Base-by-base conservation (phyloP, 2,888 invertebrate species). In the Apamea anceps region DNA sequence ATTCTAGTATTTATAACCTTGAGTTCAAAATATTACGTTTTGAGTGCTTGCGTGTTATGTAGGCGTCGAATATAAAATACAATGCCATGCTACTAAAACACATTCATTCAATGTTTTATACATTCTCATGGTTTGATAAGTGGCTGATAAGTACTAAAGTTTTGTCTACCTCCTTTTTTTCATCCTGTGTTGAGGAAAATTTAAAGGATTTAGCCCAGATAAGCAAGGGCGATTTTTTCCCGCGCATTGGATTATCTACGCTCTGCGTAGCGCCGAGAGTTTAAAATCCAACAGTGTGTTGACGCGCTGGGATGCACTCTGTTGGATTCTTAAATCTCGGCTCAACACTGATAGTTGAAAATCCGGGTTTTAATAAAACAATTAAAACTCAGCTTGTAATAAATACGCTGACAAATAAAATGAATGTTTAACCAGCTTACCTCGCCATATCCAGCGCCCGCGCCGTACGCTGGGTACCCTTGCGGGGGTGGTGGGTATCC, bases 401-500 rank as follows among this genome's bases (percentile, higher is more conserved):
- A 67, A 68, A 68, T 28, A 28, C 28, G 45, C 45, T 12, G 45
- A 12, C 12, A 21, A 68, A 65, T 37, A 32, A 42, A 57, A 60
- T 37, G 1, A 51, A 51, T 6, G 21, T 45, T 18, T 3, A 70
- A 45, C 0, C 2, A 21, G 81, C 94, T 92, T 86, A 96, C 96
- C 87, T 96, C 96, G 45, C 95, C 96, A 93, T 94, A 95, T 79
- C 93, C 94, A 4, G 93, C 91, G 0, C 91, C 94, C 0, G 92
- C 92, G 0, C 91, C 94, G 54, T 93, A 85, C 92, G 95, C 90
- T 75, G 92, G 95, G 87, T 93, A 94, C 1, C 95, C 95, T 72
- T 87, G 85, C n/a, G 87, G 84, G 45, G 93, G 94, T 13, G 95
- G 96, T 4, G 95, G 96, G 84, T 95, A 96, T 0, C 96, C 96